Evolutionary conservation across 2,888 invertebrate species (phyloP).

Genomic region (Didymodactylos carnosus): DNA sequence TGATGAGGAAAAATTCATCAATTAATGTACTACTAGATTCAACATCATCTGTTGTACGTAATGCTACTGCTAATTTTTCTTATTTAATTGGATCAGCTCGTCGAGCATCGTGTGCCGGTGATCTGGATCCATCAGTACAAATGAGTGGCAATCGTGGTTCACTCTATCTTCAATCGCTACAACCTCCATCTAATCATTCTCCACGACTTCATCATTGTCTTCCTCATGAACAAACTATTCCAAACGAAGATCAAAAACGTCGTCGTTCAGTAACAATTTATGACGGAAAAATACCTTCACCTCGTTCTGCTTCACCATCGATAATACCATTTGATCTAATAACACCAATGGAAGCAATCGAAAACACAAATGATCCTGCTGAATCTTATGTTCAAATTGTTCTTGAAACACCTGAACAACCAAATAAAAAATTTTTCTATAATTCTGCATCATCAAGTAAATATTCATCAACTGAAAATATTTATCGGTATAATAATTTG

Average conservation of each 20-base stretch:
- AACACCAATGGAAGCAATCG: neutral
- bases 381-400: neutral
- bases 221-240: neutral
- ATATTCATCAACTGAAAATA: too few species aligned
- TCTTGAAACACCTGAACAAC: neutral
- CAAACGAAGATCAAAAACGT: too few species aligned
- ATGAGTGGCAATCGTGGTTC: neutral
- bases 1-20: neutral
- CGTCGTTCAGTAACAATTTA: neutral
- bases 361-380: neutral
- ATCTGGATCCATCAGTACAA: neutral
- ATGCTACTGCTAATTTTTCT: neutral
- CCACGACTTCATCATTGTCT: neutral
- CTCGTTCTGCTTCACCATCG: neutral
- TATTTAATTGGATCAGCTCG: neutral
- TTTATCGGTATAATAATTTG: too few species aligned
- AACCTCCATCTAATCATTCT: neutral
- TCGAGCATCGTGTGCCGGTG: neutral
- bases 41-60: neutral
- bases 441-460: neutral
- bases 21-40: neutral
- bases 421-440: too few species aligned
- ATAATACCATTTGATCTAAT: neutral
- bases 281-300: neutral
- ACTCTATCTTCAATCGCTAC: neutral